These are phyloP conservation scores for Actinopyga echinites DNA, from an alignment of 53 echinoderm and acorn worm genomes.

Conservation along the genomic window DNA sequence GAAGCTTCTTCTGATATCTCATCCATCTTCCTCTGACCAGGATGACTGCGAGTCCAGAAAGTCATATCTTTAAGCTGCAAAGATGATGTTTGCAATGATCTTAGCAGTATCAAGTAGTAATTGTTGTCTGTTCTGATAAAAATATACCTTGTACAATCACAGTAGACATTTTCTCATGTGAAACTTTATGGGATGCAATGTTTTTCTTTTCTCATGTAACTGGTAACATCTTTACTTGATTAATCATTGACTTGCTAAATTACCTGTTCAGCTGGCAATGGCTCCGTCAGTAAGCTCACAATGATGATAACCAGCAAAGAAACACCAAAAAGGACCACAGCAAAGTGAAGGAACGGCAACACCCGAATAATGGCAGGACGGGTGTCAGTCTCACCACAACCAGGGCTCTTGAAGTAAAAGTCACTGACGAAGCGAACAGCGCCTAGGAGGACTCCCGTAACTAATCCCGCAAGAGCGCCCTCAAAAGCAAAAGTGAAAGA, in stretches of 20 bases:
- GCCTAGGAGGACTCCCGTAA: conserved; percentile 57
- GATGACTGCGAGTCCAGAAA: no score
- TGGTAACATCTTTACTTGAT: not conserved
- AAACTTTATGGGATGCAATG: no score
- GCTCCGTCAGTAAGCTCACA: conserved; percentile 67
- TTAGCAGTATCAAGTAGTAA: no score
- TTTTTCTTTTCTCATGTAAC: not conserved
- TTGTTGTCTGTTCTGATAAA: no score
- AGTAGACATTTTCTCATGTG: no score
- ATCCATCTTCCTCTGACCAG: no score
- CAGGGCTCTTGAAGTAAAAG: conserved; percentile 55
- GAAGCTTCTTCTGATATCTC: no score
- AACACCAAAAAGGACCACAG: conserved; percentile 57
- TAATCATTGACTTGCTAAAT: not conserved
- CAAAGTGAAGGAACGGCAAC: conserved; percentile 73
- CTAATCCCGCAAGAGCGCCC: conserved; percentile 67
- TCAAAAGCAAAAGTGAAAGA: not conserved
- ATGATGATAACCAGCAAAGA: conserved; percentile 52
- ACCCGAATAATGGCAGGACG: conserved; percentile 53
- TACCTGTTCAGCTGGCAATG: conserved; percentile 68
- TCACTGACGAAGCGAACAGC: conserved; percentile 61
- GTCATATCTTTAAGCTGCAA: no score
- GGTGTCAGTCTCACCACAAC: conserved; percentile 60
- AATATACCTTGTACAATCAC: no score
- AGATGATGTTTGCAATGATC: no score